Evolutionary conservation across 2,888 invertebrate genomes (phyloP).

Genomic region (Lepas anatifera): DNA sequence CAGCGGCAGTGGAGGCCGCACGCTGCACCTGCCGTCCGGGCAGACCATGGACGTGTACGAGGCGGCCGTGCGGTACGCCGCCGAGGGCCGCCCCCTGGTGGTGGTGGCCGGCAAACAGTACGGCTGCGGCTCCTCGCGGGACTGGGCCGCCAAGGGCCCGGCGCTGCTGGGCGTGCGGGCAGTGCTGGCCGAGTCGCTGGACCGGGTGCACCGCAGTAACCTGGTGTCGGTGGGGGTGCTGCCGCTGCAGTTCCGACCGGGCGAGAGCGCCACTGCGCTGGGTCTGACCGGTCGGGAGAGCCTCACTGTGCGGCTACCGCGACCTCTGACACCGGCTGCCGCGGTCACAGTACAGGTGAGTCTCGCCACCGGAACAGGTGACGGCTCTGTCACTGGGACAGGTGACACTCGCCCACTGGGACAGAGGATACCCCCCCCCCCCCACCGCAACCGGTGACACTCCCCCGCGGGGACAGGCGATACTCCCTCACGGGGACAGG

Average conservation of each 20-base stretch:
- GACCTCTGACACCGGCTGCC: neutral
- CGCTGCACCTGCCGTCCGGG: conserved; percentile 38
- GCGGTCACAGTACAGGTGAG: neutral
- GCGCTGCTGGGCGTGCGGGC: conserved; percentile 42
- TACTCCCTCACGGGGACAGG: too few species aligned
- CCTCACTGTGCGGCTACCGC: conserved; percentile 46
- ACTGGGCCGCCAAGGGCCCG: conserved; percentile 26
- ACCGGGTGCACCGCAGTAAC: conserved; percentile 44
- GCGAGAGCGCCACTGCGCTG: conserved; percentile 63
- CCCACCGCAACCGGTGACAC: too few species aligned
- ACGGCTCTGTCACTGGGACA: too few species aligned
- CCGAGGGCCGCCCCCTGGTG: conserved; percentile 47
- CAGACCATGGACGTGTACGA: conserved; percentile 41
- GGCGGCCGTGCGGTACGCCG: conserved; percentile 40
- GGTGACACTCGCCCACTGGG: too few species aligned
- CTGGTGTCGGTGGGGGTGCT: conserved; percentile 47
- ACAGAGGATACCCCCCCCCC: too few species aligned
- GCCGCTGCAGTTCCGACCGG: conserved; percentile 51
- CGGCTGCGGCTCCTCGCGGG: conserved; percentile 23
- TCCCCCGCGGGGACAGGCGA: too few species aligned
- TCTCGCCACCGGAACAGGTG: too few species aligned
- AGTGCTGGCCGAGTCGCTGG: conserved; percentile 45
- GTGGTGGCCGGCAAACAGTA: conserved; percentile 28
- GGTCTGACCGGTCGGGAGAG: conserved; percentile 69
- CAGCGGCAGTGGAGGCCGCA: conserved; percentile 36